A percentile compares a stretch with the other conserved stretches of the same genome.
These are phyloP conservation scores for Pseudanteris insignis DNA, from an alignment of 2,888 invertebrate species.

Conservation along the genomic window DNA sequence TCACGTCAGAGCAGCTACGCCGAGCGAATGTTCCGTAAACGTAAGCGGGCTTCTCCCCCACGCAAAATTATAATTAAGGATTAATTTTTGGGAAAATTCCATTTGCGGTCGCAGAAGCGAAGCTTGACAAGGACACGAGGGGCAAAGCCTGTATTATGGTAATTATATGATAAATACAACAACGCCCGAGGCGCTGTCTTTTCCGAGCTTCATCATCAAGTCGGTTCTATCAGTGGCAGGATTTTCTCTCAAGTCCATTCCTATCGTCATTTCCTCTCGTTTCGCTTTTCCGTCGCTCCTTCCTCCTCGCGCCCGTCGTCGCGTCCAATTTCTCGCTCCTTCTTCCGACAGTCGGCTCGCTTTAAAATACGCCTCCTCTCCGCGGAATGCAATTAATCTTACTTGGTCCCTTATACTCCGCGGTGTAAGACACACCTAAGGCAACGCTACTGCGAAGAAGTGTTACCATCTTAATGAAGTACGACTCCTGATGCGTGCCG, in stretches of 20 bases:
- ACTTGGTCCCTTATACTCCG: conserved; percentile 53
- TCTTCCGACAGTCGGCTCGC: conserved; percentile 50
- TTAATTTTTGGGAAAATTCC: conserved; percentile 62
- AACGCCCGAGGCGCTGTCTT: conserved; percentile 62
- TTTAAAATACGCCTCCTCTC: conserved; percentile 61
- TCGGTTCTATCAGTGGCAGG: conserved; percentile 59
- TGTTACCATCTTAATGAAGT: conserved; percentile 65
- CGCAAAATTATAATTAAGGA: conserved; percentile 34
- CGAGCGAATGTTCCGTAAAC: neutral
- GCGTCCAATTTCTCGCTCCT: conserved; percentile 29
- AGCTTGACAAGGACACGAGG: conserved; percentile 43
- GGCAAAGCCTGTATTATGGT: conserved; percentile 64
- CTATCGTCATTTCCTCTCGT: conserved; percentile 52
- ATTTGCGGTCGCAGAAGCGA: conserved; percentile 59
- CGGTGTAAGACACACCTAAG: conserved; percentile 43
- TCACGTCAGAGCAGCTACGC: too few relatives aligned
- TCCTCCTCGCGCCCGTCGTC: conserved; percentile 37
- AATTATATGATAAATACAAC: conserved; percentile 67
- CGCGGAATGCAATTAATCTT: conserved; percentile 66
- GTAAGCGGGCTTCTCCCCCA: neutral
- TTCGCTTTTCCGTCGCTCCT: conserved; percentile 35
- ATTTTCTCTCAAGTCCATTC: conserved; percentile 55
- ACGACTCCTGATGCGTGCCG: conserved; percentile 63
- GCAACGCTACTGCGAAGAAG: conserved; percentile 54
- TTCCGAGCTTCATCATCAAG: conserved; percentile 46